Percentiles rank a stretch among this genome's conserved stretches.
phyloP scores from a whole-genome alignment of 1,140 invertebrate species.

The Amphibalanus amphitrite region DNA sequence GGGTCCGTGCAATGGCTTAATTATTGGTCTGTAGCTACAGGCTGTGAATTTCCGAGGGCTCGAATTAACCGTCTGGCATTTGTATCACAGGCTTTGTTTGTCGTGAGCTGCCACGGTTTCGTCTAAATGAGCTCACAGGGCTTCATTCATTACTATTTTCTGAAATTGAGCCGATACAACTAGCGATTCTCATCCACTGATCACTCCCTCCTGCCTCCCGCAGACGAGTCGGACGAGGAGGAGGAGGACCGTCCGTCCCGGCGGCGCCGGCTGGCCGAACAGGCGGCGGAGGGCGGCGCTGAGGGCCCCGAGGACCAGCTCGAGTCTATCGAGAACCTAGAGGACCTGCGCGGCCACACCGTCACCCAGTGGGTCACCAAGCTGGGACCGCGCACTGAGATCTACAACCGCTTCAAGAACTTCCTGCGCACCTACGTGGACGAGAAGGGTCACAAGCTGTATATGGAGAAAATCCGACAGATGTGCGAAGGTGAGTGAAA shows the following conservation, averaged over 20 bases:
- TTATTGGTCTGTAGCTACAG: too few species aligned
- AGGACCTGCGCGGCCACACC: constrained; percentile 45
- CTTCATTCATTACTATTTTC: too few species aligned
- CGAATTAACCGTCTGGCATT: too few species aligned
- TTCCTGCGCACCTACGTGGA: constrained; percentile 82
- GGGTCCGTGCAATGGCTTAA: too few species aligned
- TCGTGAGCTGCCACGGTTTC: too few species aligned
- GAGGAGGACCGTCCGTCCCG: constrained; percentile 44
- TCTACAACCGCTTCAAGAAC: constrained; percentile 90
- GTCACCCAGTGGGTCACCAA: constrained; percentile 83
- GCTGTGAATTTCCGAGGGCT: too few species aligned
- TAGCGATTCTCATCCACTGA: too few species aligned
- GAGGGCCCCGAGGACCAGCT: constrained; percentile 61
- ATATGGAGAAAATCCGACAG: constrained; percentile 76
- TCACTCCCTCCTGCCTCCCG: too few species aligned
- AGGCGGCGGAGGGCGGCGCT: constrained; percentile 58
- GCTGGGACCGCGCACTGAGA: constrained; percentile 88
- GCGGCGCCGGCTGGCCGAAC: constrained; percentile 62
- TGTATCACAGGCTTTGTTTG: too few species aligned
- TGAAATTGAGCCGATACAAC: too few species aligned
- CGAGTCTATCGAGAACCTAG: constrained; percentile 94
- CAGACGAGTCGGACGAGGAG: constrained; percentile 42
- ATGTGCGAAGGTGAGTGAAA: constrained; percentile 84
- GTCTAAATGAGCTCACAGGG: too few species aligned
- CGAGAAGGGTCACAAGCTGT: constrained; percentile 69